Percentiles rank a stretch among this genome's conserved stretches.
phyloP scores from a whole-genome alignment of 2,113 vertebrate genomes.

The Chaetops frenatus region DNA sequence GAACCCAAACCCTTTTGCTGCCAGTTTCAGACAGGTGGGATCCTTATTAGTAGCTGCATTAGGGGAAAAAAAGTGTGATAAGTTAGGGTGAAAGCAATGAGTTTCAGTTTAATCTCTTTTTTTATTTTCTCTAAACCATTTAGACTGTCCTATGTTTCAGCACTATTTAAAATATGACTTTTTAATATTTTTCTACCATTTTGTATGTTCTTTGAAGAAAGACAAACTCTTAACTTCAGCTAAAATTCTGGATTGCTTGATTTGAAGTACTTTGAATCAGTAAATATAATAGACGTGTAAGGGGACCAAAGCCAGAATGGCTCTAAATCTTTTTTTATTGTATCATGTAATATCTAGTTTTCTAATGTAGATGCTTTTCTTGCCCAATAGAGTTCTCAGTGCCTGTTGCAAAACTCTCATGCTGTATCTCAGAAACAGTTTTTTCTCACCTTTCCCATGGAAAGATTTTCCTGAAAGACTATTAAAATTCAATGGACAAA shows the following conservation, averaged over 20 bases:
- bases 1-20: neutral
- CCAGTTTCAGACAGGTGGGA: neutral
- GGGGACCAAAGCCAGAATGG: neutral
- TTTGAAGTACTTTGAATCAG: conserved; percentile 39
- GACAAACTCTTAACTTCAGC: conserved; percentile 23
- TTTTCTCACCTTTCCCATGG: neutral
- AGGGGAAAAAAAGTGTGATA: neutral
- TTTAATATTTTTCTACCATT: neutral
- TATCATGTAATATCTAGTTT: neutral
- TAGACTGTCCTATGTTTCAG: neutral
- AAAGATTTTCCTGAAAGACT: neutral
- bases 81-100: neutral
- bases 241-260: conserved; percentile 20
- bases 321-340: conserved; percentile 24
- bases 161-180: neutral
- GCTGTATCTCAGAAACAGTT: neutral
- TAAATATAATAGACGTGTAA: conserved; percentile 39
- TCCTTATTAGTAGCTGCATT: neutral
- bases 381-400: neutral
- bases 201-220: conserved; percentile 33
- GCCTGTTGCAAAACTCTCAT: neutral
- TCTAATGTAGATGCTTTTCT: neutral
- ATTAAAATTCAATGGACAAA: neutral
- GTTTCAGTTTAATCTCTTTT: neutral
- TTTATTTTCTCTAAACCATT: neutral